Base-by-base conservation (phyloP, 2,888 invertebrate genomes). In the Stratiomys singularior region DNA sequence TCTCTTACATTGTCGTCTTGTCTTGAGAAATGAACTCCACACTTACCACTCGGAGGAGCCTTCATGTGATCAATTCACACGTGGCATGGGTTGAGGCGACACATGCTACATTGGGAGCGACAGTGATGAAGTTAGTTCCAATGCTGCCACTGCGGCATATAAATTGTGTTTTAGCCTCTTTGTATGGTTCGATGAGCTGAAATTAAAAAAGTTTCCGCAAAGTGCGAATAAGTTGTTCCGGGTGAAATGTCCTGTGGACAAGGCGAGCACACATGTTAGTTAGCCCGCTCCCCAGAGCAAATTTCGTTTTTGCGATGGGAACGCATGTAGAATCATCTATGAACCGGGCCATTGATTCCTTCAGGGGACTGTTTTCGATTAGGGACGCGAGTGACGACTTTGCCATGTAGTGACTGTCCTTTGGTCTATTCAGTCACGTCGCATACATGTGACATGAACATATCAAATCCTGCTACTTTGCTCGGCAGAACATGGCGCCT, bases 131-230 rank as follows among this genome's bases (percentile, higher is more conserved):
- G 52, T 52, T 52, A 52, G 52, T 37, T 37, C 37, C 9, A 37
- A 9, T 18, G 7, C 15, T 52, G 4, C 3, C 18, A 4, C 18
- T 52, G n/a, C n/a, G n/a, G 15, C 18, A 52, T 15, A 52, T 52
- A 52, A 52, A 52, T 52, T 9, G 4, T 18, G 18, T 52, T 52
- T 52, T 18, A 13, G 52, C 15, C 7, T 4, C 15, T 52, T 4
- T 18, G 52, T 52, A 13, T 52, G 15, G 7, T 52, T 52, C 18
- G 15, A 18, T n/a, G 52, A 18, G 52, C 15, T 15, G 52, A 52
- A 52, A 52, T 52, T 52, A 52, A 52, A 52, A 52, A 52, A 52
- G 52, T 52, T 52, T 18, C 4, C 18, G 52, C 52, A 52, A 52
- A 13, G 52, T n/a, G 52, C n/a, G 52, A 18, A 52, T 15, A 52